A percentile compares a stretch with the other conserved stretches of the same genome.
phyloP scores from a whole-genome alignment of 2,888 invertebrate species.

The Eledona agricola region DNA sequence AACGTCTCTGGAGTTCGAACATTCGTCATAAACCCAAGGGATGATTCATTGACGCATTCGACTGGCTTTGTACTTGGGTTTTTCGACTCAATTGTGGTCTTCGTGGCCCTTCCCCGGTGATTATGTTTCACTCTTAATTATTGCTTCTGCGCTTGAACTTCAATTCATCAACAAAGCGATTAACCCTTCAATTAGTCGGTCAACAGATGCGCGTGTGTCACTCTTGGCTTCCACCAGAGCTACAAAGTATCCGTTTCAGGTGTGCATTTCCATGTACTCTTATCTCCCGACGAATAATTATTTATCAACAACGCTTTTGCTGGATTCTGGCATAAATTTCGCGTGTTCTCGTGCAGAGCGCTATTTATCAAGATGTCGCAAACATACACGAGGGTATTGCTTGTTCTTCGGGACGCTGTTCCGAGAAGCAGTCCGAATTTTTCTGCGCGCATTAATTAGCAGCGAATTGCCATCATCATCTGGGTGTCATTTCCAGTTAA shows the following conservation, averaged over 20 bases:
- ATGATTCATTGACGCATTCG: no score
- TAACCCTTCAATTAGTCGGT: conserved; percentile 36
- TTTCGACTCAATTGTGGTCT: no score
- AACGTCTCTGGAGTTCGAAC: conserved; percentile 11
- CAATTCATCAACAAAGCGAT: conserved; percentile 34
- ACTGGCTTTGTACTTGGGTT: conserved; percentile 5
- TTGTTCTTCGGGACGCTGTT: no score
- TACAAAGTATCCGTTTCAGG: conserved; percentile 20
- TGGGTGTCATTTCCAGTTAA: conserved; percentile 16
- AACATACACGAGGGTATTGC: no score
- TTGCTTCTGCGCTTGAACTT: no score
- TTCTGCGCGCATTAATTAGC: conserved; percentile 17
- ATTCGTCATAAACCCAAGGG: conserved; percentile 27
- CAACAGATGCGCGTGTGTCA: conserved; percentile 31
- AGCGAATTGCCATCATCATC: conserved; percentile 16
- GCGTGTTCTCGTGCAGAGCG: background rate
- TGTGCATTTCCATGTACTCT: conserved; percentile 9
- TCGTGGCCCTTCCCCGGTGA: no score
- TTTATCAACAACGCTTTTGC: conserved; percentile 1
- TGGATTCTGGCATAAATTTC: background rate
- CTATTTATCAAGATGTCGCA: no score
- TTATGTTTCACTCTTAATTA: no score
- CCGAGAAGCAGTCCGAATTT: conserved; percentile 7
- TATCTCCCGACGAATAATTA: background rate
- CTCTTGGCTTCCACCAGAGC: conserved; percentile 16